Conservation (phyloP, 1,140 invertebrate species). For the Dinothrombium tinctorium region DNA sequence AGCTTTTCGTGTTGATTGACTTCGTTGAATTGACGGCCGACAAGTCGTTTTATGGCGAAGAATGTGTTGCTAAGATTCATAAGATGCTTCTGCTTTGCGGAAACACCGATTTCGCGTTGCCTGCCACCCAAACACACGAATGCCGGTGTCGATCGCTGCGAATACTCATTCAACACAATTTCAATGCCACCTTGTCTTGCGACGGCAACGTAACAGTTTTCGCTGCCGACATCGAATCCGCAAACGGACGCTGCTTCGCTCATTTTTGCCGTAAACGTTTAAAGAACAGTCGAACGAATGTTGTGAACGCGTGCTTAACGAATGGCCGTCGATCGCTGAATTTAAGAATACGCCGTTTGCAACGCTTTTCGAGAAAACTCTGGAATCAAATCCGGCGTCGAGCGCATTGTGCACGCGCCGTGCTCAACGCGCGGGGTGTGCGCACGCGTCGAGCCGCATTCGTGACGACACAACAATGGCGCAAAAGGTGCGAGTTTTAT, state of each 20-base stretch:
- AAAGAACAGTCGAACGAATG: no score
- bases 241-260: constrained; percentile 1
- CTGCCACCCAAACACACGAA: constrained; percentile 81
- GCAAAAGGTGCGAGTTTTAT: no score
- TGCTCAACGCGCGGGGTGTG: no score
- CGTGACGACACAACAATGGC: no score
- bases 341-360: no score
- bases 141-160: constrained; percentile 21
- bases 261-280: no score
- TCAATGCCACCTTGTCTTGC: constrained; percentile 12
- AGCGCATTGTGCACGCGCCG: no score
- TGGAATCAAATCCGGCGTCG: no score
- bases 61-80: constrained; percentile 95
- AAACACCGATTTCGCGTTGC: constrained; percentile 74
- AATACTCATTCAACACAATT: constrained; percentile 14
- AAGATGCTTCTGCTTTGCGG: constrained; percentile 85
- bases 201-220: constrained; percentile 13
- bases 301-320: no score
- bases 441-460: no score
- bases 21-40: constrained; percentile 49
- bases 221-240: constrained; percentile 13
- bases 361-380: no score
- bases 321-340: no score
- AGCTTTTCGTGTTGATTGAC: constrained; percentile 44
- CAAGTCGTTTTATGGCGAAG: constrained; percentile 67